These are phyloP conservation scores for Rhinatrema bivittatum DNA, from an alignment of 2,797 vertebrate species.

Conservation along the genomic window DNA sequence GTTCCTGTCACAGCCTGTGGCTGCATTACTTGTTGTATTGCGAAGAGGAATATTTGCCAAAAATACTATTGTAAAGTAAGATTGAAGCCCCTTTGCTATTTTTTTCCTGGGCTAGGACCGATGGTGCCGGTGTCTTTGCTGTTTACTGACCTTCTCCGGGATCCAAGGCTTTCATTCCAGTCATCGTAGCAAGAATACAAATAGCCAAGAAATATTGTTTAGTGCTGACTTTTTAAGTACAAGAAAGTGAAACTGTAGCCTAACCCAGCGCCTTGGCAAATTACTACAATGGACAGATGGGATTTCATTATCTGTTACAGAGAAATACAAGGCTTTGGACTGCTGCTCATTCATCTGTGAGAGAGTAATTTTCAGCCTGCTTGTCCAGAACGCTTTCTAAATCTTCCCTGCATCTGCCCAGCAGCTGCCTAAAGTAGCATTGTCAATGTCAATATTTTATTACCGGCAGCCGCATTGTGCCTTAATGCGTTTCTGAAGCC, in stretches of 20 bases:
- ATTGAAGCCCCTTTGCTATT: no score
- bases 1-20: no score
- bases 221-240: conserved; percentile 23
- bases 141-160: conserved; percentile 1
- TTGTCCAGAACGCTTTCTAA: conserved; percentile 39
- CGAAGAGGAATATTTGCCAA: no score
- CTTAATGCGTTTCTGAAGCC: conserved; percentile 27
- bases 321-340: conserved; percentile 30
- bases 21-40: no score
- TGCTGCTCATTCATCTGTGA: conserved; percentile 38
- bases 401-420: conserved; percentile 47
- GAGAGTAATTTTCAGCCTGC: conserved; percentile 45
- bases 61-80: no score
- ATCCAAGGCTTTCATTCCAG: conserved; percentile 1
- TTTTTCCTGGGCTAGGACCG: no score
- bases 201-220: conserved; percentile 7
- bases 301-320: conserved; percentile 44
- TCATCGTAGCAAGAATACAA: conserved; percentile 2
- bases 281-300: conserved; percentile 40
- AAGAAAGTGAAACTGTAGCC: conserved; percentile 17
- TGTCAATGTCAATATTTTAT: conserved; percentile 33
- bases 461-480: conserved; percentile 21
- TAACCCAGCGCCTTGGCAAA: conserved; percentile 34
- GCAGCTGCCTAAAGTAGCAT: conserved; percentile 44
- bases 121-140: no score